These are phyloP conservation scores for Ascaphus truei DNA, from an alignment of 2,113 vertebrate species.

Conservation along the genomic window DNA sequence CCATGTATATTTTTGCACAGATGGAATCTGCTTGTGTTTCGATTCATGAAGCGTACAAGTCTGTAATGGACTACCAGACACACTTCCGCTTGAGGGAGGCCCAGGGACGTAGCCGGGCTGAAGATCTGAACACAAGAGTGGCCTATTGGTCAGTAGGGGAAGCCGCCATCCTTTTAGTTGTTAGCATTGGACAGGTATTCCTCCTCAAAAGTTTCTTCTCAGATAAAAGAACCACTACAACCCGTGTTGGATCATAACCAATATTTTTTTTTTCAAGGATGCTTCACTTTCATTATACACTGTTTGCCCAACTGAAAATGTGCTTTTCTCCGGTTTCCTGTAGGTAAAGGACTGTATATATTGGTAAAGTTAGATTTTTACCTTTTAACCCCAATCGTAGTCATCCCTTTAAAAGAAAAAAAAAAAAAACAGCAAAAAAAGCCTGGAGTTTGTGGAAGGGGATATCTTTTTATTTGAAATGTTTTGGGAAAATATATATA, in stretches of 20 bases:
- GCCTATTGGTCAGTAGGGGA: conserved; percentile 97
- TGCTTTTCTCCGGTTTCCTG: conserved; percentile 50
- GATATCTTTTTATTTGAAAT: conserved; percentile 50
- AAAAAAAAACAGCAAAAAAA: conserved; percentile 10
- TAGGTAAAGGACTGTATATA: conserved; percentile 56
- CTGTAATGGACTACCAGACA: conserved; percentile 95
- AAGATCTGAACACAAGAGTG: conserved; percentile 93
- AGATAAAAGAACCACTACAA: conserved; percentile 94
- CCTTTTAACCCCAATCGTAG: conserved; percentile 45
- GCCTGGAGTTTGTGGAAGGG: conserved; percentile 41
- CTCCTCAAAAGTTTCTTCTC: conserved; percentile 97
- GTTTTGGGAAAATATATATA: conserved; percentile 44
- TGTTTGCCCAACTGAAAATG: conserved; percentile 40
- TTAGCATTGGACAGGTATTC: conserved; percentile 96
- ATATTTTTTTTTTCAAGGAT: conserved; percentile 11
- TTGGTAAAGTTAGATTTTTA: conserved; percentile 42
- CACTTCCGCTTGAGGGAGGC: conserved; percentile 93
- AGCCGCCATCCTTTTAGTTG: conserved; percentile 91
- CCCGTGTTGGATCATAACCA: conserved; percentile 89
- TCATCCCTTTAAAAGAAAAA: conserved; percentile 38
- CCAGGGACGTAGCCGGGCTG: conserved; percentile 92
- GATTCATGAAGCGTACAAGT: conserved; percentile 95
- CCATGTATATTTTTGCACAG: conserved; percentile 67
- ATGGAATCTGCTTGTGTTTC: conserved; percentile 98
- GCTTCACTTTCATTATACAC: conserved; percentile 38